Conservation (phyloP, 2,113 vertebrate genomes). For the Mystacornis crossleyi region DNA sequence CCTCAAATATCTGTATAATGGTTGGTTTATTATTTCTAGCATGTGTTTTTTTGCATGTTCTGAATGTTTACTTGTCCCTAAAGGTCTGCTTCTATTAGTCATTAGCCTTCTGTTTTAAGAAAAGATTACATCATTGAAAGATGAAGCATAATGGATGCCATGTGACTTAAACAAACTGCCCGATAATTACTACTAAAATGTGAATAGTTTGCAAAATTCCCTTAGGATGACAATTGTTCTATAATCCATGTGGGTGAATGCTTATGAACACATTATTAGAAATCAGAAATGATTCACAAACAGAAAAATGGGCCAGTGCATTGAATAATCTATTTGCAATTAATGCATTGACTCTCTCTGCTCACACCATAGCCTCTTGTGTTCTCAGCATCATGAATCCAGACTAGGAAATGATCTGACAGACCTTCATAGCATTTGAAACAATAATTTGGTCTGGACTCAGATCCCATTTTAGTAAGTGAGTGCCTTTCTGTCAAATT, state of each 20-base stretch:
- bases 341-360: neutral
- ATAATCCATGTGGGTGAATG: neutral
- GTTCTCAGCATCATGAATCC: neutral
- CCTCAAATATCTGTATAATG: neutral
- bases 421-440: neutral
- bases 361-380: neutral
- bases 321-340: neutral
- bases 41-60: neutral
- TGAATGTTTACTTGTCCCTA: neutral
- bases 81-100: neutral
- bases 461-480: neutral
- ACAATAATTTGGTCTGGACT: neutral
- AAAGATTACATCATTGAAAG: neutral
- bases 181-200: neutral
- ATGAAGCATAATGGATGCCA: neutral
- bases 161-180: neutral
- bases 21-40: neutral
- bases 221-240: neutral
- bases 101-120: neutral
- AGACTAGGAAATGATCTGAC: neutral
- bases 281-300: constrained; percentile 4
- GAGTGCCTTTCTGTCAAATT: neutral
- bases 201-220: neutral
- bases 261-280: constrained; percentile 4
- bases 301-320: neutral